A percentile compares a stretch with the other conserved stretches of the same genome.
Conservation (phyloP, 2,888 invertebrate genomes). For the Tetheella fluctuosa region DNA sequence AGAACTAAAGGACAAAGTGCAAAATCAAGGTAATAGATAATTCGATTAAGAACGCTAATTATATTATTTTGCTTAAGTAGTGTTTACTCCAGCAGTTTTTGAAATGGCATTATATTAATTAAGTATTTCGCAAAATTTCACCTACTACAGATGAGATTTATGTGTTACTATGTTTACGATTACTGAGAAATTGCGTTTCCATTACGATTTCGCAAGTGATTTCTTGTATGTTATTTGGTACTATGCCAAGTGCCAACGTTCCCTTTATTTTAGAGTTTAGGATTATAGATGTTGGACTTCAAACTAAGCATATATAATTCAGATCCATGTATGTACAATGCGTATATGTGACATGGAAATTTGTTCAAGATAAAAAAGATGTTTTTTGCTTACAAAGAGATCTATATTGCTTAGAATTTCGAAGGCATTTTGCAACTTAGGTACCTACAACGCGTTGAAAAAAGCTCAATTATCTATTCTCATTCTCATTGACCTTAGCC, state of each 20-base stretch:
- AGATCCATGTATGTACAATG: background rate
- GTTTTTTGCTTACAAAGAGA: no score
- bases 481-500: constrained; percentile 33
- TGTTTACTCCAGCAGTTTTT: background rate
- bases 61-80: background rate
- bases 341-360: background rate
- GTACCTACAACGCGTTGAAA: background rate
- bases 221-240: constrained; percentile 22
- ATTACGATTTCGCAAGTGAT: constrained; percentile 14
- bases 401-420: no score
- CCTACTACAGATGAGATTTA: background rate
- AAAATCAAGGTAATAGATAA: background rate
- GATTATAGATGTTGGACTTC: constrained; percentile 15
- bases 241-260: constrained; percentile 28
- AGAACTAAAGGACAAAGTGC: constrained; percentile 14
- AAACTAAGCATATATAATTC: constrained; percentile 7
- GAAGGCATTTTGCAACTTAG: no score
- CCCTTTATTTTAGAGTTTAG: background rate
- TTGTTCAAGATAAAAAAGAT: background rate
- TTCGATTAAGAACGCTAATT: constrained; percentile 2
- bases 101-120: background rate
- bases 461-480: background rate
- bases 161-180: constrained; percentile 17
- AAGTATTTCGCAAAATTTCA: constrained; percentile 3
- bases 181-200: constrained; percentile 14